Evolutionary conservation across 2,888 invertebrate genomes (phyloP).

Genomic region (Mechanitis mazaeus): DNA sequence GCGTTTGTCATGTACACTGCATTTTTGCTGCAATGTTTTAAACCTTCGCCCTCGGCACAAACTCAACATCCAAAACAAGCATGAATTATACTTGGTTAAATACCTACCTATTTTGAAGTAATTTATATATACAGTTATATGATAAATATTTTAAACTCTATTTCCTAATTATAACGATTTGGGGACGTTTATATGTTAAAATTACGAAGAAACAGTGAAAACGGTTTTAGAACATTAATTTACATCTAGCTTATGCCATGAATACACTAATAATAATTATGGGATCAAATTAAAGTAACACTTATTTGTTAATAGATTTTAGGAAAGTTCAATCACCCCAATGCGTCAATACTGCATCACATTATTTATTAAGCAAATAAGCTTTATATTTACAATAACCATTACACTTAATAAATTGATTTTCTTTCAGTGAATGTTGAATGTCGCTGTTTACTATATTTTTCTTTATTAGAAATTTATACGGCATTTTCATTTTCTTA

Average conservation of each 20-base stretch:
- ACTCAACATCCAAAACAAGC: constrained; percentile 81
- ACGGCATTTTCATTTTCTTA: constrained; percentile 25
- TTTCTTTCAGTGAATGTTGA: background rate
- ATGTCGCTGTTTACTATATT: constrained; percentile 3
- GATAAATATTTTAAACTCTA: background rate
- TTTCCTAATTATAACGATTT: background rate
- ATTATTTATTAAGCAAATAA: constrained; percentile 1
- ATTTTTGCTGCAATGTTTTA: constrained; percentile 93
- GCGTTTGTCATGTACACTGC: constrained; percentile 93
- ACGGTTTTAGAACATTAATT: background rate
- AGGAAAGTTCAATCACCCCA: constrained; percentile 16
- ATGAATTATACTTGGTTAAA: constrained; percentile 51
- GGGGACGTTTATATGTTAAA: background rate
- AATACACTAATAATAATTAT: constrained; percentile 47
- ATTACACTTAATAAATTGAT: background rate
- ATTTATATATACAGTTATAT: background rate
- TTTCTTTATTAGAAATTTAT: constrained; percentile 8
- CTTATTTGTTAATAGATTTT: constrained; percentile 34
- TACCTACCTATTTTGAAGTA: background rate
- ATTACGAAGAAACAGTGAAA: background rate
- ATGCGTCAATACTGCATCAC: background rate
- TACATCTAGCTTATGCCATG: background rate
- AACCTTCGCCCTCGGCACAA: constrained; percentile 80
- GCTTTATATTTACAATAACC: constrained; percentile 4
- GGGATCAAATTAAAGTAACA: constrained; percentile 58